phyloP scores from a whole-genome alignment of 2,888 invertebrate genomes.

The Labia minor region DNA sequence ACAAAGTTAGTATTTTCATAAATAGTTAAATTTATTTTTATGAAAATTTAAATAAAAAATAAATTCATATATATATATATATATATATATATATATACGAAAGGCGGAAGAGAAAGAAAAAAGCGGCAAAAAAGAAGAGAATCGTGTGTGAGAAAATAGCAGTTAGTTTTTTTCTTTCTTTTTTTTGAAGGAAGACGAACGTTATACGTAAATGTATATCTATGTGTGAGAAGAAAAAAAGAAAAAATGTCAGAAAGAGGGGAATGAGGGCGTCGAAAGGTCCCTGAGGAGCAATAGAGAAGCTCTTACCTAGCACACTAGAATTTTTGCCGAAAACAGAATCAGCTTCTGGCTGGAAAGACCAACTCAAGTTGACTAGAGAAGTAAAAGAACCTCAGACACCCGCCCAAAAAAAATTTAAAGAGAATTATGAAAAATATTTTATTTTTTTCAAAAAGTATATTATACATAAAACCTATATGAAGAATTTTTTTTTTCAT shows the following conservation, averaged over 20 bases:
- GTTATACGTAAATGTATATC: background rate
- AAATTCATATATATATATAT: no score
- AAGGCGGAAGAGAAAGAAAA: no score
- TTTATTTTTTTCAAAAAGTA: no score
- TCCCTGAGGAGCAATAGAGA: conserved; percentile 1
- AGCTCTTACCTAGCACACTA: conserved; percentile 5
- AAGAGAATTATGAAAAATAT: background rate
- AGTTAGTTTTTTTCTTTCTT: background rate
- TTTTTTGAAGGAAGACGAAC: background rate
- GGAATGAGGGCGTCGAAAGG: conserved; percentile 1
- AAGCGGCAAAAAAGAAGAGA: background rate
- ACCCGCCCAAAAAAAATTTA: background rate
- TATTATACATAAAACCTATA: no score
- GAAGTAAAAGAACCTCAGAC: background rate
- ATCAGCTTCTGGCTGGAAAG: background rate
- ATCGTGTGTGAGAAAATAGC: background rate
- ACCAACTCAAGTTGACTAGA: no score
- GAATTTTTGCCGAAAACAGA: conserved; percentile 4
- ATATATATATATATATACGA: no score
- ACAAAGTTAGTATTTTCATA: no score
- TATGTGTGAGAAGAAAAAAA: background rate
- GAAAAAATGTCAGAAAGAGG: background rate
- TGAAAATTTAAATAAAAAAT: background rate
- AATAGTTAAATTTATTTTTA: background rate
- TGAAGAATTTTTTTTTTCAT: no score